Evolutionary conservation across 1,140 invertebrate genomes (phyloP).

Genomic region (Goniozus legneri): DNA sequence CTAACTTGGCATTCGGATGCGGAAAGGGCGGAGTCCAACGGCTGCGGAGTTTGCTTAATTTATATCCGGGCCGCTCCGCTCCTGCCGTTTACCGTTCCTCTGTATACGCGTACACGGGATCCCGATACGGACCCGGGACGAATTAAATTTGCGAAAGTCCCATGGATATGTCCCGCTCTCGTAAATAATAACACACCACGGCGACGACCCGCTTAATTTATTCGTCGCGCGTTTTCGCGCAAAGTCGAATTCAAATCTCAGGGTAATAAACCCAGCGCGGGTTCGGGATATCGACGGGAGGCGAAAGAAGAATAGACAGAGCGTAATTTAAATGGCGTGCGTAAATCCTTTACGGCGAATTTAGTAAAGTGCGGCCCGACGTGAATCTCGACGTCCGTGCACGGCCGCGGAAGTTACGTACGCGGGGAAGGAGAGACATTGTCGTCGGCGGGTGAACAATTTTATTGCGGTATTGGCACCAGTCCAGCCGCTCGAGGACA

Average conservation of each 20-base stretch:
- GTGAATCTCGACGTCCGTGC: no score
- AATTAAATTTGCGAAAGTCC: conserved; percentile 27
- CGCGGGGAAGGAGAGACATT: conserved; percentile 17
- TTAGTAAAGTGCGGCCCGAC: no score
- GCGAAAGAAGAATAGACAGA: conserved; percentile 15
- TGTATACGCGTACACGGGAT: no score
- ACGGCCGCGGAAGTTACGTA: conserved; percentile 7
- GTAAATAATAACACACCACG: conserved; percentile 35
- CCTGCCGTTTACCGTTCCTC: no score
- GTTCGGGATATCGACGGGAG: background rate
- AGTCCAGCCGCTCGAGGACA: conserved; percentile 24
- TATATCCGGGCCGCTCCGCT: conserved; percentile 24
- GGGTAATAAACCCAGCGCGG: no score
- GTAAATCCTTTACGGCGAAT: no score
- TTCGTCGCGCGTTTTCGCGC: background rate
- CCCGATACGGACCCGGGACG: no score
- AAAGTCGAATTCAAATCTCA: background rate
- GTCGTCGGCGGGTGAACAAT: conserved; percentile 17
- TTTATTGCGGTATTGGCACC: conserved; percentile 32
- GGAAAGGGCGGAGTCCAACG: conserved; percentile 32
- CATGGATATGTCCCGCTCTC: conserved; percentile 18
- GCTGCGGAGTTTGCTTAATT: conserved; percentile 29
- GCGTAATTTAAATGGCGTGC: conserved; percentile 20
- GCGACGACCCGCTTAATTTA: conserved; percentile 23
- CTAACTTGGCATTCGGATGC: conserved; percentile 31